Evolutionary conservation across 1,140 invertebrate species (phyloP).

Genomic region (Bombus waltoni): DNA sequence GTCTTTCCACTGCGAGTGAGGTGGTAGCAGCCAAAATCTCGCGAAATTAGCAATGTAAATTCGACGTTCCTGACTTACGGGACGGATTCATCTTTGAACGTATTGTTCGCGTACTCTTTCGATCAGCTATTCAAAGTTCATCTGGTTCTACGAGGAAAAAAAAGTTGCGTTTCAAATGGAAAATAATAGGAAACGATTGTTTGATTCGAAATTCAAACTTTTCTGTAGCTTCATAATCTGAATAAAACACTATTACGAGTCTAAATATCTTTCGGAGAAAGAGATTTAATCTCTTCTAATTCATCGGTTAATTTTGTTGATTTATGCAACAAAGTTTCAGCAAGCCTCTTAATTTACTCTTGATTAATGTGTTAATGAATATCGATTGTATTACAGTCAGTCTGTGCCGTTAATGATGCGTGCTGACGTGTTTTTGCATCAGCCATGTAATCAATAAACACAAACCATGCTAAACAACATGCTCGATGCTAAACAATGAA

Average conservation of each 20-base stretch:
- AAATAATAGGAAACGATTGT: neutral
- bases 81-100: constrained; percentile 27
- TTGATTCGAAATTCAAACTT: neutral
- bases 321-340: neutral
- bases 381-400: constrained; percentile 31
- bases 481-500: neutral
- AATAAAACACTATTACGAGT: neutral
- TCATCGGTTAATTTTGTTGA: neutral
- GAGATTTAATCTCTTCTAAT: neutral
- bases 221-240: too few relatives aligned
- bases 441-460: constrained; percentile 30
- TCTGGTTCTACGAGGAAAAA: neutral
- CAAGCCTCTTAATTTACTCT: constrained; percentile 16
- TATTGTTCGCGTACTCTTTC: neutral
- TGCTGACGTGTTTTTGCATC: constrained; percentile 39
- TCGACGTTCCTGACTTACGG: neutral
- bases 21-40: constrained; percentile 8
- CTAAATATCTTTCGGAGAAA: neutral
- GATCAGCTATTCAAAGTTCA: neutral
- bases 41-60: constrained; percentile 47
- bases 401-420: constrained; percentile 26
- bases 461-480: too few relatives aligned
- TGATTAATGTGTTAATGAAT: constrained; percentile 27
- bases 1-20: constrained; percentile 10
- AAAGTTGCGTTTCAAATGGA: neutral